These are phyloP conservation scores for Channa maculata DNA, from an alignment of 2,113 vertebrate species.

Conservation along the genomic window DNA sequence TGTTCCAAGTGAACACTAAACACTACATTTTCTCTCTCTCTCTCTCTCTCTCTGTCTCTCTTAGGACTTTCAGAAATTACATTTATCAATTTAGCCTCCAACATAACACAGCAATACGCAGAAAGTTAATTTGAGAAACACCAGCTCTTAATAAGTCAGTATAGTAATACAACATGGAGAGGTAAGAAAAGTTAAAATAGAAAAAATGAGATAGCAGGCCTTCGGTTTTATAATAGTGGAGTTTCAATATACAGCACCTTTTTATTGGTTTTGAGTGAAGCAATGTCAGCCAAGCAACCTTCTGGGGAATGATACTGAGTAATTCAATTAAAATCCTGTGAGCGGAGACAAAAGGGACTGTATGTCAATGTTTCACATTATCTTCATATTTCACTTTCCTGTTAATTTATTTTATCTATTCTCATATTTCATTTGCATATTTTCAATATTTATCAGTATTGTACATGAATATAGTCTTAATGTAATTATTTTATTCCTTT, in stretches of 20 bases:
- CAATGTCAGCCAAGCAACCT: constrained; percentile 67
- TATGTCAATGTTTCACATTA: too few relatives aligned
- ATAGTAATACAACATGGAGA: constrained; percentile 15
- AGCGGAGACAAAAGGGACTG: constrained; percentile 37
- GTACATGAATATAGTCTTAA: too few relatives aligned
- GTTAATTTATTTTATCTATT: too few relatives aligned
- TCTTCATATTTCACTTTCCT: too few relatives aligned
- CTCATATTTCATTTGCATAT: too few relatives aligned
- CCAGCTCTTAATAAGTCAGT: constrained; percentile 15
- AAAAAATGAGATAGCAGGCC: constrained; percentile 4
- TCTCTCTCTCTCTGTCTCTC: constrained; percentile 39
- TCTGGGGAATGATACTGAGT: constrained; percentile 58
- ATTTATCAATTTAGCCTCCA: constrained; percentile 57
- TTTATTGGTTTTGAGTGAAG: constrained; percentile 56
- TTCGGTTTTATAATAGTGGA: constrained; percentile 28
- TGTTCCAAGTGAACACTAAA: constrained; percentile 64
- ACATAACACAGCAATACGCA: constrained; percentile 39
- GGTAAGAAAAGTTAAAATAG: constrained; percentile 8
- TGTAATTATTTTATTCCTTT: too few relatives aligned
- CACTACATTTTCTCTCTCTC: constrained; percentile 1
- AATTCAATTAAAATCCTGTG: constrained; percentile 72
- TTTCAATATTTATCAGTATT: too few relatives aligned
- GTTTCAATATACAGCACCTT: constrained; percentile 52
- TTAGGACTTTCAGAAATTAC: constrained; percentile 56
- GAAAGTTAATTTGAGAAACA: constrained; percentile 41